Base-by-base conservation (phyloP, 1,140 invertebrate species). In the Nixonia krombeini region DNA sequence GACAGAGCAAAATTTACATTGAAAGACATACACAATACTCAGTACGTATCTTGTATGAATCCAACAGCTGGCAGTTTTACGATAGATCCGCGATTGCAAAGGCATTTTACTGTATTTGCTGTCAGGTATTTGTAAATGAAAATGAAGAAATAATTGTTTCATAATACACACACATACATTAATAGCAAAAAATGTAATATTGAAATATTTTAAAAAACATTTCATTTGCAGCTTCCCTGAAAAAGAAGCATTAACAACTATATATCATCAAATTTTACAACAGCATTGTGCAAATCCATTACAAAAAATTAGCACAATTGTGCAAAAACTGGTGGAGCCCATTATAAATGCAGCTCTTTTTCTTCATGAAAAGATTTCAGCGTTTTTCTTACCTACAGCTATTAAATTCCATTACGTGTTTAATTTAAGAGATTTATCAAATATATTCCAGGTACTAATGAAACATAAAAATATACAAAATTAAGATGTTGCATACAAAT, bases 31-130 rank as follows among this genome's bases (percentile, higher is more conserved):
- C 91, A 93, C 50, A 96, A 97, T 78, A 94, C 94, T 9, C 96
- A 97, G 86, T 98, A 97, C 81, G 90, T 97, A 6, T 93, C 94
- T 4, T 95, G 94, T 76, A 98, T 99, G 96, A 98, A 98, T 85
- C 96, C 96, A 0, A 97, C 96, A 0, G 94, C 96, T 15, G 96
- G 96, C 18, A 96, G 93, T 64, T 98, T 98, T 75, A 96, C 94
- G 2, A 97, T 99, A 29, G 93, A 97, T 87, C 90, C 95, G 0
- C 87, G 96, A 12, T 87, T 99, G 1, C 95, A 97, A 81, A 87
- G 96, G 56, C 96, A 98, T 81, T 99, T 99, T 82, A 93, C 91
- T 70, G 94, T 96, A 2, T 98, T 98, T 82, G 93, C 96, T 31
- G 90, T 96, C 8, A 90, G 89, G 91, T 92, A 85, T 50, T 25